phyloP scores from a whole-genome alignment of 2,113 vertebrate species.

The Casuarius casuarius region DNA sequence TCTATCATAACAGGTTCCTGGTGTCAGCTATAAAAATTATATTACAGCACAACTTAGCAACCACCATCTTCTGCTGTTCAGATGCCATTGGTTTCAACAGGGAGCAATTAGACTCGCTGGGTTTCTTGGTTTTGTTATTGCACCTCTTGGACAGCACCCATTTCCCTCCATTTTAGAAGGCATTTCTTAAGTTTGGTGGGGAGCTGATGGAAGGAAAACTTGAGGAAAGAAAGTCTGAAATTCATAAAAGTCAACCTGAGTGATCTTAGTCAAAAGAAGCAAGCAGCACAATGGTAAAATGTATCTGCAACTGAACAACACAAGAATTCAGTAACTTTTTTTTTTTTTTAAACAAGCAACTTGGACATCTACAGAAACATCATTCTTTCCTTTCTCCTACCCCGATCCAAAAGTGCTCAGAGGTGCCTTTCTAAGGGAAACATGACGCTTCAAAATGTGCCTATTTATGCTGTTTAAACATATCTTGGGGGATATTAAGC shows the following conservation, averaged over 20 bases:
- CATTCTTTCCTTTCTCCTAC: neutral
- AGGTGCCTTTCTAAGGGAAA: neutral
- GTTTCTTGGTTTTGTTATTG: neutral
- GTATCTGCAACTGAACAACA: accelerated
- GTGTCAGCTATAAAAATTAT: neutral
- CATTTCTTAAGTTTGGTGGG: neutral
- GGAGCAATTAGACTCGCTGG: neutral
- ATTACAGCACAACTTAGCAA: neutral
- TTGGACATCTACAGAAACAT: neutral
- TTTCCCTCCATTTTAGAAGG: neutral
- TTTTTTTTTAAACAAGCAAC: neutral
- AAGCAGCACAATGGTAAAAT: neutral
- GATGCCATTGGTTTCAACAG: neutral
- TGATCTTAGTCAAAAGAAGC: neutral
- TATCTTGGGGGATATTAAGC: neutral
- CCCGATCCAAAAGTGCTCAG: neutral
- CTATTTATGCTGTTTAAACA: neutral
- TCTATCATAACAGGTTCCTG: neutral
- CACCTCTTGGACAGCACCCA: neutral
- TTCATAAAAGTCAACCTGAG: neutral
- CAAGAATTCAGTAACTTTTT: neutral
- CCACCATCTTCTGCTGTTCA: neutral
- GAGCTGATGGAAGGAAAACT: neutral
- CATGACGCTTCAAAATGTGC: neutral
- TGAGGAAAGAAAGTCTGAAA: neutral